Evolutionary conservation across 1,140 invertebrate genomes (phyloP), one percentile per base, ranked within the genome.

Genomic region (Lordiphosa mommai): DNA sequence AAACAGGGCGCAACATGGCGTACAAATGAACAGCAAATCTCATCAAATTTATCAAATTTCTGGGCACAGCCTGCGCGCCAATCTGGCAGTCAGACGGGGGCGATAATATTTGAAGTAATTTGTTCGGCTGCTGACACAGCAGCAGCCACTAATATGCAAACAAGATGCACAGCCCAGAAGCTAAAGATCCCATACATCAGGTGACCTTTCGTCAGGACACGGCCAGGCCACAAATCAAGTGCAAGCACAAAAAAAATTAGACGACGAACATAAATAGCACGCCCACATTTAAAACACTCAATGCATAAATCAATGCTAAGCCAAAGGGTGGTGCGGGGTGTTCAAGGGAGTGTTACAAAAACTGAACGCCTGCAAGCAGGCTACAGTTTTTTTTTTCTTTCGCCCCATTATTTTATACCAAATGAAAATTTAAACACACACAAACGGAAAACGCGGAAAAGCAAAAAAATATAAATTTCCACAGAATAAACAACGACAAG

Each of bases 231-330:
- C 76, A 80, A 80, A 80, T 80, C 76, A 80, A 71, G 76, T 67
- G 50, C 61, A 76, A 47, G 55, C 53, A 61, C 56, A 59, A 46
- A 58, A 55, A 55, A 53, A 66, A 52, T 57, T 49, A 46, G 38
- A 46, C 34, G 46, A 27, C 53, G 53, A 43, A 63, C 72, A 74
- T 74, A 74, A 74, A 74, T 65, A 74, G 65, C 59, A 68, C 71
- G 61, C 76, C 76, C 61, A 80, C 76, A 56, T 61, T 74, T 70
- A 72, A 65, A 72, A 59, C 65, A 71, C 74, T 68, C 53, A 34
- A 59, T 66, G 71, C 76, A 80, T 80, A 80, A 80, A 80, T 80
- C 76, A 80, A 74, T 67, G 74, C 50, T 43, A 57, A 84, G 55
- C 44, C 64, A 69, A 69, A 64, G 29, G 30, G 10, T 33, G 46